Evolutionary conservation across 2,797 vertebrate genomes (phyloP), one percentile per base, ranked within the genome.

Genomic region (Trachurus trachurus): DNA sequence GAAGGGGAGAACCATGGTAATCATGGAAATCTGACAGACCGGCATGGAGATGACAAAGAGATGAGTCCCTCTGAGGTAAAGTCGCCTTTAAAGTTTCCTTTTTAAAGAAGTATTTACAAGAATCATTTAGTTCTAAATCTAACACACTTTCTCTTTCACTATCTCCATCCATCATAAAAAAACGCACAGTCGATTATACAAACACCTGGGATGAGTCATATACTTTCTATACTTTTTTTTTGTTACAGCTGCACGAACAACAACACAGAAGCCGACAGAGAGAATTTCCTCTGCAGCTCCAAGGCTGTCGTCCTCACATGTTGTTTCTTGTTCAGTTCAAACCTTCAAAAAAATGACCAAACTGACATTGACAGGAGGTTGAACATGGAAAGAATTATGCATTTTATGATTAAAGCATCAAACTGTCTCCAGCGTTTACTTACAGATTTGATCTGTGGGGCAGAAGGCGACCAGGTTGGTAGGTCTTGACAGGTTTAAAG

Each of bases 11-110:
- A 88, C 78, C 80, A 88, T 79, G 85, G 86, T 85, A 81, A 92
- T 89, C 80, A 88, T 91, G 85, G 87, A 87, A 86, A 83, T 87
- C 73, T 90, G 80, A 78, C 80, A 85, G 69, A 83, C 66, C 44
- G 82, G 76, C 72, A 84, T 88, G 88, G 72, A 76, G 81, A 86
- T 89, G 89, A 89, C 80, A 82, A 76, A 83, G 78, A 86, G 73
- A 47, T 47, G 15, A 7, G 16, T 47, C 45, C 15, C 45, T 47
- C 45, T 47, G 17, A 7, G 17, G 19, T 47, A 19, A 45, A 16
- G 15, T 45, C 16, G 44, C 44, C 44, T 17, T 45, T 16, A 45
- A 47, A 47, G 5, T 47, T 19, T 17, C 45, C 45, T 47, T 47
- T 42, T 44, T 44, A 5, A 56, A 82, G 50, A 69, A 66, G 77